Percentiles rank a stretch among this genome's conserved stretches.
Evolutionary conservation across 2,113 vertebrate species (phyloP).

Genomic region (Misgurnus anguillicaudatus): DNA sequence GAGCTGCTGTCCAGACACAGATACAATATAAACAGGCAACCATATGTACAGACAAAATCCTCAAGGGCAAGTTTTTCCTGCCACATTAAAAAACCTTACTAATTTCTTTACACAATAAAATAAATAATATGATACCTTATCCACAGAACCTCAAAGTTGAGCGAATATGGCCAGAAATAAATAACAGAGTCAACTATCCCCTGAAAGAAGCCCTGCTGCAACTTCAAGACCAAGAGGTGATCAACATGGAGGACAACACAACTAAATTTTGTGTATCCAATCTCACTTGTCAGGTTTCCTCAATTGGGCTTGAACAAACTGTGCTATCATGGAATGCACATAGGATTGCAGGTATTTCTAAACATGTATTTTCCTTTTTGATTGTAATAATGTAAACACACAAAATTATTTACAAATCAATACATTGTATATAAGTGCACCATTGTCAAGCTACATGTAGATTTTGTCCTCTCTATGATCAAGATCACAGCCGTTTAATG

Average conservation of each 20-base stretch:
- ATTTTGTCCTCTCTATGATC: too few relatives aligned
- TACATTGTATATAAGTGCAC: too few relatives aligned
- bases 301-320: constrained; percentile 23
- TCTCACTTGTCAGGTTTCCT: constrained; percentile 28
- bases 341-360: constrained; percentile 19
- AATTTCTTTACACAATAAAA: background rate
- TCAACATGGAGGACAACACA: constrained; percentile 42
- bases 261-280: constrained; percentile 39
- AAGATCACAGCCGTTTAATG: too few relatives aligned
- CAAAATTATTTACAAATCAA: too few relatives aligned
- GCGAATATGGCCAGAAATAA: constrained; percentile 22
- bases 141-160: constrained; percentile 39
- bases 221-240: constrained; percentile 28
- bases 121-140: background rate
- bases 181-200: constrained; percentile 5
- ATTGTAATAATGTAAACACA: too few relatives aligned
- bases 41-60: constrained; percentile 30
- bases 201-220: constrained; percentile 30
- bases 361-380: too few relatives aligned
- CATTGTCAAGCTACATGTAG: too few relatives aligned
- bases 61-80: constrained; percentile 1
- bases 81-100: background rate
- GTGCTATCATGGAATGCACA: constrained; percentile 41
- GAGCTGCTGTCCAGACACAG: constrained; percentile 27
- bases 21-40: constrained; percentile 31